Percentiles rank a stretch among this genome's conserved stretches.
Evolutionary conservation across 2,113 vertebrate genomes (phyloP).

Genomic region (Desmodus rotundus): DNA sequence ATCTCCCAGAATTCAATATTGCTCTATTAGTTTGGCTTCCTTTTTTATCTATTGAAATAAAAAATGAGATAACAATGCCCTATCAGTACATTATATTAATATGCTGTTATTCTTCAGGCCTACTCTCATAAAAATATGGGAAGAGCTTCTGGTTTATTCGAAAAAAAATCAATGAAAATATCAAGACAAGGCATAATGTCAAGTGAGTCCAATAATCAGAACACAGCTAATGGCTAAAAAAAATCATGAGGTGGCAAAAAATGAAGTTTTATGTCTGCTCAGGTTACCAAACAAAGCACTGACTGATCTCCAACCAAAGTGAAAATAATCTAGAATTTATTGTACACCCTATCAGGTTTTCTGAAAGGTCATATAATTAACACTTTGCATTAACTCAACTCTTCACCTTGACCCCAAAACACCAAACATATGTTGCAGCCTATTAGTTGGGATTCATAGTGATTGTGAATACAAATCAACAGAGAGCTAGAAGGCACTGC

Average conservation of each 20-base stretch:
- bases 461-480: background rate
- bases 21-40: slow-evolving; percentile 31
- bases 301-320: slow-evolving; percentile 28
- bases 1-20: slow-evolving; percentile 48
- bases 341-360: background rate
- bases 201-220: slow-evolving; percentile 63
- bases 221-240: slow-evolving; percentile 58
- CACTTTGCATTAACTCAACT: slow-evolving; percentile 40
- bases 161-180: slow-evolving; percentile 70
- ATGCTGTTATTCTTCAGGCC: slow-evolving; percentile 27
- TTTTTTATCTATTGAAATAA: slow-evolving; percentile 33
- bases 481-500: background rate
- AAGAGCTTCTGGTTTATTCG: slow-evolving; percentile 40
- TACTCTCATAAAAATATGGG: slow-evolving; percentile 63
- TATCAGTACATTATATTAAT: slow-evolving; percentile 52
- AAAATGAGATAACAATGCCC: slow-evolving; percentile 27
- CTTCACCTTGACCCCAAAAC: slow-evolving; percentile 33
- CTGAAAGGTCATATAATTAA: slow-evolving; percentile 44
- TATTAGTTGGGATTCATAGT: background rate
- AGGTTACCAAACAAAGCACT: slow-evolving; percentile 51
- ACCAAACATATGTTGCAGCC: background rate
- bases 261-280: slow-evolving; percentile 50
- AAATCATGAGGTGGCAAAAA: slow-evolving; percentile 58
- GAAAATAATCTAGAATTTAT: slow-evolving; percentile 51
- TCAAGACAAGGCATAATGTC: slow-evolving; percentile 60